These are phyloP conservation scores for Listrodromus nycthemerus DNA, from an alignment of 2,888 invertebrate species.

Conservation along the genomic window DNA sequence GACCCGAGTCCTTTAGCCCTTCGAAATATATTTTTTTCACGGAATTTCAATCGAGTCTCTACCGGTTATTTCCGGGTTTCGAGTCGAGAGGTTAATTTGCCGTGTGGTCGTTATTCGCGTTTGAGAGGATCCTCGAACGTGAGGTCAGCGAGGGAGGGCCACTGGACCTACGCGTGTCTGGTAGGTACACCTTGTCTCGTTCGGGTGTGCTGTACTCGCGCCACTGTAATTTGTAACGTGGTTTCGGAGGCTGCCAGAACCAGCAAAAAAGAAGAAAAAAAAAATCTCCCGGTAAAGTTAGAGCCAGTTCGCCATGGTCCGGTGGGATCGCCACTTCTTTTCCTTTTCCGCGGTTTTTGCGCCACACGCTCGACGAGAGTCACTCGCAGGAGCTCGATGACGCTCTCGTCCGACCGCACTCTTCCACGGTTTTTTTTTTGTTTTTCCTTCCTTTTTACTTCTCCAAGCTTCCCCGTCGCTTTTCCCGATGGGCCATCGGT, in stretches of 20 bases:
- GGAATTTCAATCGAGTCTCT: slow-evolving; percentile 20
- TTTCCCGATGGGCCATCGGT: not conserved
- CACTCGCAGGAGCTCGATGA: slow-evolving; percentile 51
- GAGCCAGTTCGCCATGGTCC: slow-evolving; percentile 29
- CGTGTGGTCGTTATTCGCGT: slow-evolving; percentile 60
- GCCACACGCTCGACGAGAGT: slow-evolving; percentile 54
- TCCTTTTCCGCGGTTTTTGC: slow-evolving; percentile 56
- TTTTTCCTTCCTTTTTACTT: slow-evolving; percentile 14
- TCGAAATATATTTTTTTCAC: not conserved
- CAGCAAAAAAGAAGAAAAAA: slow-evolving; percentile 65
- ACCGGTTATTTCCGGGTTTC: slow-evolving; percentile 5
- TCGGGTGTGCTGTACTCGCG: slow-evolving; percentile 63
- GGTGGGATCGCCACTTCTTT: slow-evolving; percentile 46
- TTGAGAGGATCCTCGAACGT: slow-evolving; percentile 59
- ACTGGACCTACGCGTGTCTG: slow-evolving; percentile 16
- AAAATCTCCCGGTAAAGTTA: not conserved
- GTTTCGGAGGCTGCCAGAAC: slow-evolving; percentile 70
- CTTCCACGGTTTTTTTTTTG: not conserved
- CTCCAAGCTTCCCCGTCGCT: not conserved
- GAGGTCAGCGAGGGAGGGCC: slow-evolving; percentile 55
- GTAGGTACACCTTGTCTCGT: slow-evolving; percentile 48
- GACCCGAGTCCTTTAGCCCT: too few relatives aligned
- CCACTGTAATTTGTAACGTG: slow-evolving; percentile 75
- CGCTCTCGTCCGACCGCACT: slow-evolving; percentile 29
- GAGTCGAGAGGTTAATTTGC: slow-evolving; percentile 53